Evolutionary conservation across 2,888 invertebrate genomes (phyloP).

Genomic region (Ophion ellenae): DNA sequence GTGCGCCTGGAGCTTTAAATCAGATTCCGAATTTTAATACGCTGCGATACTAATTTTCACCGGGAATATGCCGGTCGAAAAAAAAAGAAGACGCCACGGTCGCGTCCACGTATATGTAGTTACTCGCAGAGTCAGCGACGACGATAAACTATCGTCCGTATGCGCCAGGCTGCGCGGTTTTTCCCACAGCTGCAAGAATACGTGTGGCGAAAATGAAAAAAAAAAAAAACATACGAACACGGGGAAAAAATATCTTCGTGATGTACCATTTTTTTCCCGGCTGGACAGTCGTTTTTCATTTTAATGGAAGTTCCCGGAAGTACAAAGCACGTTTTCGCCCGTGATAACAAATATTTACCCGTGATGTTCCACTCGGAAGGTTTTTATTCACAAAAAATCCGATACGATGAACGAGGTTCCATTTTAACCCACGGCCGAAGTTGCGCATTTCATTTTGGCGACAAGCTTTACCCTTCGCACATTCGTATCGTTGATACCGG

Average conservation of each 20-base stretch:
- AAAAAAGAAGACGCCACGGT: constrained; percentile 36
- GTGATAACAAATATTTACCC: neutral
- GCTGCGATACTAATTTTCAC: constrained; percentile 63
- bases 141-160: constrained; percentile 54
- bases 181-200: constrained; percentile 47
- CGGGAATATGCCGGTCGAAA: constrained; percentile 24
- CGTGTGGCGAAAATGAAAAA: constrained; percentile 31
- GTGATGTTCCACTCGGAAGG: neutral
- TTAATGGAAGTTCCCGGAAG: neutral
- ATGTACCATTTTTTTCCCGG: constrained; percentile 25
- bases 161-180: constrained; percentile 46
- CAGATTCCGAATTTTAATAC: constrained; percentile 62
- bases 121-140: constrained; percentile 35
- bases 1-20: constrained; percentile 46
- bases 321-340: neutral
- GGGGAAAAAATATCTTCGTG: neutral
- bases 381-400: neutral
- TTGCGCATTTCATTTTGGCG: neutral
- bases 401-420: neutral
- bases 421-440: neutral
- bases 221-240: constrained; percentile 9
- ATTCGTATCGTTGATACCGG: neutral
- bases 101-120: constrained; percentile 14
- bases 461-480: neutral
- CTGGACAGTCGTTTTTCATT: constrained; percentile 14